Conservation (phyloP, 2,113 vertebrate genomes). For the Brachyhypopomus occidentalis region DNA sequence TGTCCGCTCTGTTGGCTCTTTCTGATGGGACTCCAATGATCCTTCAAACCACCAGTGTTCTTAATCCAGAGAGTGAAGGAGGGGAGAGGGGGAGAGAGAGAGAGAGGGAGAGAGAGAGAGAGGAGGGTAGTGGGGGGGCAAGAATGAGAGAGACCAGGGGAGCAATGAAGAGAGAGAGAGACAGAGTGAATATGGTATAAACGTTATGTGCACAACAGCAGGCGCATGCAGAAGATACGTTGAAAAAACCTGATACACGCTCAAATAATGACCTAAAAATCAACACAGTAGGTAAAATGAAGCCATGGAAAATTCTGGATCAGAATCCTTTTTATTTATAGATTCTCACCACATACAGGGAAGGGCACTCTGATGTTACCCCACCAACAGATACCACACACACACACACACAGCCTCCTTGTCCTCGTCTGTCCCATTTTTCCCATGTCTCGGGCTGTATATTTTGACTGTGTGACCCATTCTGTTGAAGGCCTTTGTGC, state of each 20-base stretch:
- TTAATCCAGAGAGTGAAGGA: slow-evolving; percentile 8
- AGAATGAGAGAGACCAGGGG: not conserved
- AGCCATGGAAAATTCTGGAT: not conserved
- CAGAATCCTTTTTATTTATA: slow-evolving; percentile 9
- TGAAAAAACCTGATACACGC: slow-evolving; percentile 49
- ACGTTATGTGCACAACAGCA: not conserved
- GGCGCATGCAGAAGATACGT: not conserved
- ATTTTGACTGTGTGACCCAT: slow-evolving; percentile 3
- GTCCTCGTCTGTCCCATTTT: not conserved
- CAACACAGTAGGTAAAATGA: not conserved
- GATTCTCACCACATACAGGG: not conserved
- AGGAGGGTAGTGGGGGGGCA: not conserved
- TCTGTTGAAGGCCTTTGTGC: slow-evolving; percentile 13
- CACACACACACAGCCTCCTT: not conserved
- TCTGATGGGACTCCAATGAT: slow-evolving; percentile 32
- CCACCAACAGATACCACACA: not conserved
- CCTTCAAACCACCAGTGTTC: slow-evolving; percentile 1
- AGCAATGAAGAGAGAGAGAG: not conserved
- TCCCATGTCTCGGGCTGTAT: not conserved
- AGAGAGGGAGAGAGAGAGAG: slow-evolving; percentile 11
- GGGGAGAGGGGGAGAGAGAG: not conserved
- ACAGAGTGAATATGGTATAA: slow-evolving; percentile 10
- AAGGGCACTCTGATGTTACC: not conserved
- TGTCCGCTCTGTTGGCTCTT: slow-evolving; percentile 17
- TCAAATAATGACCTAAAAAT: slow-evolving; percentile 32